Conservation (phyloP, 2,888 invertebrate species). For the Arrhopalites spinosus region DNA sequence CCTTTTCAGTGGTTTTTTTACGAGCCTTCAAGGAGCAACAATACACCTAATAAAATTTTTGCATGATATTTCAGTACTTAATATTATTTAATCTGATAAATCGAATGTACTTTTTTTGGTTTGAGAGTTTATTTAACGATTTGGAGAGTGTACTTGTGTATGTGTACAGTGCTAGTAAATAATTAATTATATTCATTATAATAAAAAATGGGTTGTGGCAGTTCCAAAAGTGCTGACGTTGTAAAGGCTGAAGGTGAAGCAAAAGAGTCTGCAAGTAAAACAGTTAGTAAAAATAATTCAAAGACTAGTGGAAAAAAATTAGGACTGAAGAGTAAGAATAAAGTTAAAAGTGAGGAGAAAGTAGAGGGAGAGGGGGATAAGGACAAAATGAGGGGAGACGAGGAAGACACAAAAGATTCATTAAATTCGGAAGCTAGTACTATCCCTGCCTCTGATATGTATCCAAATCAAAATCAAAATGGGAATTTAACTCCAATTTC, state of each 20-base stretch:
- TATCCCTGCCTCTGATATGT: slow-evolving; percentile 48
- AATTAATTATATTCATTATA: not conserved
- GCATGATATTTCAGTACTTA: too few relatives aligned
- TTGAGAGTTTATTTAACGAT: not conserved
- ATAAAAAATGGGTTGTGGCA: slow-evolving; percentile 54
- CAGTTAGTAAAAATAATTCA: slow-evolving; percentile 14
- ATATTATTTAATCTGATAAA: too few relatives aligned
- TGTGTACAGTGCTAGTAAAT: too few relatives aligned
- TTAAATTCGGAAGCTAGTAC: slow-evolving; percentile 51
- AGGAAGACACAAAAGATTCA: slow-evolving; percentile 16
- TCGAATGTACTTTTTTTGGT: too few relatives aligned
- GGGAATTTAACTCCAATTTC: slow-evolving; percentile 31
- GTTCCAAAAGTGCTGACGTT: slow-evolving; percentile 53
- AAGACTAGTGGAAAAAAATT: not conserved
- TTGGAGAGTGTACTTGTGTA: slow-evolving; percentile 4
- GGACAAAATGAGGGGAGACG: slow-evolving; percentile 29
- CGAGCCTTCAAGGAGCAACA: too few relatives aligned
- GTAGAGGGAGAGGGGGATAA: slow-evolving; percentile 27
- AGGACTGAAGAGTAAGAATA: slow-evolving; percentile 28
- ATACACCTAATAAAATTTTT: too few relatives aligned
- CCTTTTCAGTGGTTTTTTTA: too few relatives aligned
- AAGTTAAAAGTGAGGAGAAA: not conserved
- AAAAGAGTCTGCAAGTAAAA: slow-evolving; percentile 33
- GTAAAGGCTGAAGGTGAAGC: slow-evolving; percentile 46
- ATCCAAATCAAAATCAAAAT: slow-evolving; percentile 46